Conservation (phyloP, 2,113 vertebrate genomes). For the Archilochus colubris region DNA sequence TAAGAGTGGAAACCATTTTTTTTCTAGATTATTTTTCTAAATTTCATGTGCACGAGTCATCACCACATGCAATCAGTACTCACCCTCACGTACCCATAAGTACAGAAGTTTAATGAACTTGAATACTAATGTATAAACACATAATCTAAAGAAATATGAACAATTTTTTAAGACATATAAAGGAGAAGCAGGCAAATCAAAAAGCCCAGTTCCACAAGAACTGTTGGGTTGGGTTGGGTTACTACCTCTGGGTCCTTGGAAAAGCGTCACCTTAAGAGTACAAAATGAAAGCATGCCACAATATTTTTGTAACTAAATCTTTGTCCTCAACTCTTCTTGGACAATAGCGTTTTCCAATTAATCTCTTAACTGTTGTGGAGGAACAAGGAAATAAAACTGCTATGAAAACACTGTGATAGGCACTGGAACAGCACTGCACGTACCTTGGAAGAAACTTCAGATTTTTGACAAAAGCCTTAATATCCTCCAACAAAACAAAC, state of each 20-base stretch:
- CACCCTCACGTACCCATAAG: neutral
- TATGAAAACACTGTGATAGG: neutral
- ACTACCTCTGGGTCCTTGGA: neutral
- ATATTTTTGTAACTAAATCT: neutral
- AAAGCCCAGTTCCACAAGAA: neutral
- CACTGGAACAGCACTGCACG: neutral
- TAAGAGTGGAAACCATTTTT: neutral
- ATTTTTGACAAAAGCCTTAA: neutral
- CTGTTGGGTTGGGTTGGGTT: neutral
- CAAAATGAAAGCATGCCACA: neutral
- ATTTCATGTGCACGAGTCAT: fast-evolving
- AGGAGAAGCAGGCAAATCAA: neutral
- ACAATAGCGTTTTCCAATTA: neutral
- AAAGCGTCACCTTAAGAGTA: neutral
- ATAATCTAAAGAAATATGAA: neutral
- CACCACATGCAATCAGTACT: too few species aligned
- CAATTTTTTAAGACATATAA: neutral
- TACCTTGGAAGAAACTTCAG: neutral
- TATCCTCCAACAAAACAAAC: neutral
- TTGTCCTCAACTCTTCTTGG: neutral
- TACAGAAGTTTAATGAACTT: neutral
- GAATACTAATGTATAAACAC: neutral
- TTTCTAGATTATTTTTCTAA: neutral
- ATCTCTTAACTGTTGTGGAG: neutral
- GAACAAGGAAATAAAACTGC: neutral